Evolutionary conservation across 2,797 vertebrate genomes (phyloP).

Genomic region (Amblyraja radiata): DNA sequence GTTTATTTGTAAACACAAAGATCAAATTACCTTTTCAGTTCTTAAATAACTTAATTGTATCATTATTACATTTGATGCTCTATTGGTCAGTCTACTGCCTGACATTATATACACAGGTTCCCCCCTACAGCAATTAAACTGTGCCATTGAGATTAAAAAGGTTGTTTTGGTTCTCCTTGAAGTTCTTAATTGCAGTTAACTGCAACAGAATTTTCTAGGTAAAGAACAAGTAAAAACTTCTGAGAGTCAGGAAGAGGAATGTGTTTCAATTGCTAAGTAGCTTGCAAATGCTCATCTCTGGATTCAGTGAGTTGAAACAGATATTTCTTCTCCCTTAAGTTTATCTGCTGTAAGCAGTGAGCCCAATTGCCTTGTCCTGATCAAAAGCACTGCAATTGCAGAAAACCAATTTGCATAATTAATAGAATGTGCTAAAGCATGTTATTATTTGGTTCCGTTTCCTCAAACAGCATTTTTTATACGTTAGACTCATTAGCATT

Average conservation of each 20-base stretch:
- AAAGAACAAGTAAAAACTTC: not conserved
- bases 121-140: not conserved
- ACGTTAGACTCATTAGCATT: not conserved
- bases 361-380: slow-evolving; percentile 9
- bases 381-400: slow-evolving; percentile 12
- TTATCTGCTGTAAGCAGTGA: slow-evolving; percentile 31
- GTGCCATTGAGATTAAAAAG: not conserved
- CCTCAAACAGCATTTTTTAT: not conserved
- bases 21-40: not conserved
- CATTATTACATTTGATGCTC: not conserved
- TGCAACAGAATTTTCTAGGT: not conserved
- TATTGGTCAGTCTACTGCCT: not conserved
- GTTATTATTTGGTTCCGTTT: not conserved
- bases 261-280: not conserved
- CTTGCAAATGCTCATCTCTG: not conserved
- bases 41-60: not conserved
- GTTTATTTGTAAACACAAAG: not conserved
- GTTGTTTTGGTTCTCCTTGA: not conserved
- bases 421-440: slow-evolving; percentile 25
- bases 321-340: slow-evolving; percentile 1
- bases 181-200: not conserved
- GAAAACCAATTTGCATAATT: slow-evolving; percentile 32
- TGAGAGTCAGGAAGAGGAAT: not conserved
- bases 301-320: slow-evolving; percentile 30
- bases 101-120: not conserved